These are phyloP conservation scores for Microchrysa polita DNA, from an alignment of 2,888 invertebrate genomes.

Conservation along the genomic window DNA sequence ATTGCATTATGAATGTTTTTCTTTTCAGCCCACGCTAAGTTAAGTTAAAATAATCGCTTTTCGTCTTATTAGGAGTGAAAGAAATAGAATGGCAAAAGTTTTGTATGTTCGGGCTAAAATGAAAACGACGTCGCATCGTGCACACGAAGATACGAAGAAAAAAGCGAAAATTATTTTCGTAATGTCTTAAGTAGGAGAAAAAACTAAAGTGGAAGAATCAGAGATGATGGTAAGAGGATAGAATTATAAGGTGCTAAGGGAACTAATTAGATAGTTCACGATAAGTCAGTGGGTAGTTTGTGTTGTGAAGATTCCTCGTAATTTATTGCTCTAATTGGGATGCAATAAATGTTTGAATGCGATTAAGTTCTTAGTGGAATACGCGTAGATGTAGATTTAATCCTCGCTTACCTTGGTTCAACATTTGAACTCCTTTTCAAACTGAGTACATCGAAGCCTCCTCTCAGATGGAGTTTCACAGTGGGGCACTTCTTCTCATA, in stretches of 20 bases:
- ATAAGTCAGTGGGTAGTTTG: neutral
- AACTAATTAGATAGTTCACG: slow-evolving; percentile 34
- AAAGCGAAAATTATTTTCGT: neutral
- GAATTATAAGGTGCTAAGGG: slow-evolving; percentile 27
- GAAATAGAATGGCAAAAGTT: neutral
- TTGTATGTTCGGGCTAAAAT: neutral
- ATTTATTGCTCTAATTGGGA: too few relatives aligned
- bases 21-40: slow-evolving; percentile 16
- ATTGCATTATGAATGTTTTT: slow-evolving; percentile 30
- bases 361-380: too few relatives aligned
- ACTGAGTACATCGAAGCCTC: too few relatives aligned
- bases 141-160: neutral
- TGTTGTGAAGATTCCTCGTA: neutral
- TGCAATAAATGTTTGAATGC: too few relatives aligned
- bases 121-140: neutral
- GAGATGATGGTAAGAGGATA: slow-evolving; percentile 15
- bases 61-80: neutral
- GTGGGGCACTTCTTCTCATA: too few relatives aligned
- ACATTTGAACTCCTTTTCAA: too few relatives aligned
- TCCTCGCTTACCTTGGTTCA: too few relatives aligned
- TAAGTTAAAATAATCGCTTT: slow-evolving; percentile 20
- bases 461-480: too few relatives aligned
- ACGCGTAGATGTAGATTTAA: too few relatives aligned
- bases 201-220: neutral
- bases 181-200: neutral